Evolutionary conservation across 2,113 vertebrate species (phyloP).

Genomic region (Hypanus sabinus): DNA sequence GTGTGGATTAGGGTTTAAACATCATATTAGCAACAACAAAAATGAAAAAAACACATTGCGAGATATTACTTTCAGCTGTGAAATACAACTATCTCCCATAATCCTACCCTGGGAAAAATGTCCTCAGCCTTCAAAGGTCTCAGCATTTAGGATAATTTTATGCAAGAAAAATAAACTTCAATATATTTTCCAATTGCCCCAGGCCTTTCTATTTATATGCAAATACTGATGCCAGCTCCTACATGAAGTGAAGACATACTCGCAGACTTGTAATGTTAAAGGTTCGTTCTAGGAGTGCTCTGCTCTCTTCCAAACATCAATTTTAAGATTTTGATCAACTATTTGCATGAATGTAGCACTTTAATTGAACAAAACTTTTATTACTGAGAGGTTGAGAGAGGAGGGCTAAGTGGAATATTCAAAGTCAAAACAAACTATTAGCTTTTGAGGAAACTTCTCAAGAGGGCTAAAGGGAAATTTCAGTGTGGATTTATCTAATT

Average conservation of each 20-base stretch:
- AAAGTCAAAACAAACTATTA: not conserved
- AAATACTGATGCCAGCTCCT: not conserved
- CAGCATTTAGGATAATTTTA: constrained; percentile 17
- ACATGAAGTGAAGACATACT: not conserved
- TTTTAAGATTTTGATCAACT: not conserved
- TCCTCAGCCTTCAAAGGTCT: constrained; percentile 13
- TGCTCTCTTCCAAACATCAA: not conserved
- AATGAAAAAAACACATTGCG: not conserved
- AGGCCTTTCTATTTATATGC: constrained; percentile 23
- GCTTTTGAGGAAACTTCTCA: not conserved
- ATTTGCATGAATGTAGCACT: not conserved
- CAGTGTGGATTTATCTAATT: not conserved
- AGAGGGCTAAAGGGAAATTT: not conserved
- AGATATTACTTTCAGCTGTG: constrained; percentile 22
- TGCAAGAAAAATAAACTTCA: constrained; percentile 17
- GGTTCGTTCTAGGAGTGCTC: not conserved
- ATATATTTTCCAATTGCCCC: constrained; percentile 1
- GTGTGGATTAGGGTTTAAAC: not conserved
- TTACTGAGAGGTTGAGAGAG: not conserved
- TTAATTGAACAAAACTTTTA: not conserved
- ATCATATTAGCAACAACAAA: not conserved
- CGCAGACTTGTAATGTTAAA: not conserved
- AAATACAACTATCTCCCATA: not conserved
- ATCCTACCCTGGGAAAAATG: not conserved
- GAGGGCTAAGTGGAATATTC: not conserved